Percentiles rank a stretch among this genome's conserved stretches.
These are phyloP conservation scores for Calypte anna DNA, from an alignment of 2,113 vertebrate species.

Conservation along the genomic window DNA sequence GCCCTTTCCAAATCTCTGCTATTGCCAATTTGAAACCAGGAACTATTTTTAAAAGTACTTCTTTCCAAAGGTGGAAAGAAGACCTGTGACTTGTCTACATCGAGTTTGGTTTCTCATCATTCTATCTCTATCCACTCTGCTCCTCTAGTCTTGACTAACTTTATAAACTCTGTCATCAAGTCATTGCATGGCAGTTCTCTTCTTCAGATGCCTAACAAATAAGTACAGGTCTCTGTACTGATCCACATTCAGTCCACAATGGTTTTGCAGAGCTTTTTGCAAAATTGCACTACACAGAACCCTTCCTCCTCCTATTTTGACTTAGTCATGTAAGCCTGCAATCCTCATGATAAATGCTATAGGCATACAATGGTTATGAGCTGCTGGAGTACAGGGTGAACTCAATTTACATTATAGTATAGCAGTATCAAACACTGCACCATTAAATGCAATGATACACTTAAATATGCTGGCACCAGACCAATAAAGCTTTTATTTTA, in stretches of 20 bases:
- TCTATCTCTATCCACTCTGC: background rate
- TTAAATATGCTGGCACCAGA: background rate
- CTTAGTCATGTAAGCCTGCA: background rate
- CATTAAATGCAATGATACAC: background rate
- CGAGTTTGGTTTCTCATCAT: background rate
- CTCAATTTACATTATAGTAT: background rate
- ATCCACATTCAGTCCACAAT: background rate
- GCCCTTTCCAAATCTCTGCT: background rate
- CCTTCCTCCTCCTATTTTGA: background rate
- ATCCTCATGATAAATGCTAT: background rate
- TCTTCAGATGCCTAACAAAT: background rate
- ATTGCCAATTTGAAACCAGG: background rate
- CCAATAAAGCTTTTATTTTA: background rate
- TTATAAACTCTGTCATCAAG: background rate
- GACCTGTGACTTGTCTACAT: background rate
- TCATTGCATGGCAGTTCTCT: background rate
- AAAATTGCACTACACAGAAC: background rate
- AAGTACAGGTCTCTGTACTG: background rate
- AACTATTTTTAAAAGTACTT: background rate
- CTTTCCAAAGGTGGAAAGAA: background rate
- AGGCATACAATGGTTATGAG: background rate
- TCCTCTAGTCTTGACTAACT: slow-evolving; percentile 3
- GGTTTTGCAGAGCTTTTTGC: background rate
- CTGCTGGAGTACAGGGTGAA: background rate
- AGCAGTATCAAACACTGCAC: background rate